Evolutionary conservation across 2,113 vertebrate species (phyloP), one percentile per base, ranked within the genome.

Genomic region (Cichladusa arquata): DNA sequence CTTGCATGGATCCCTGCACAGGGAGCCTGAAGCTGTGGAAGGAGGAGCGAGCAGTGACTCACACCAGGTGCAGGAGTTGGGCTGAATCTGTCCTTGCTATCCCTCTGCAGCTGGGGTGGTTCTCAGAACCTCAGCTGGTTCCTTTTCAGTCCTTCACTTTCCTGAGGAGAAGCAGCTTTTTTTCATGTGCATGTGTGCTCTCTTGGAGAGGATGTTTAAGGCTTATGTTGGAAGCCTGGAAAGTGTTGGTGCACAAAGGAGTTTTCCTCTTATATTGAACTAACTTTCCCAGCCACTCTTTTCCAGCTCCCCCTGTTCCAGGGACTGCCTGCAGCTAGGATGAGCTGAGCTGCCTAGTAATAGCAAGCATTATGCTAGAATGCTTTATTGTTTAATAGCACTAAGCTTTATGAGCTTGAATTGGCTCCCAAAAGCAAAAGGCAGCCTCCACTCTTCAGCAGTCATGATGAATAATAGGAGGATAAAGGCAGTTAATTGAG

Each of bases 81-180:
- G 7, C 11, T 65, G 67, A 45, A 9, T 12, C 72, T 0, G 0
- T 53, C 23, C 29, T 20, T 0, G 0, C 15, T 48, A 19, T 4
- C 20, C 16, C 36, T 23, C 19, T 0, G 2, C 71, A 72, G 50
- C 53, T 61, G 79, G n/a, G 40, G 13, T 65, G 66, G 5, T 4
- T 42, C 36, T 95, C 31, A 60, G 58, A 77, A 53, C 38, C 74
- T 40, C 45, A 34, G n/a, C 29, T 36, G 48, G 11, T n/a, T 84
- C 36, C 44, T 74, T 76, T 56, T 20, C 60, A 67, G 24, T 51
- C 80, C 33, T 66, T 53, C 3, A 1, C 29, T 81, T 38, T 50
- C 24, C 65, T 71, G 7, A 51, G 81, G 57, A 93, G 47, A 34
- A 82, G 65, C 2, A 8, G 23, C 34, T 80, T 53, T 54, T 86